Base-by-base conservation (phyloP, 30 jellyfish, hydroid and myxozoan species). In the Chironex yamaguchii region DNA sequence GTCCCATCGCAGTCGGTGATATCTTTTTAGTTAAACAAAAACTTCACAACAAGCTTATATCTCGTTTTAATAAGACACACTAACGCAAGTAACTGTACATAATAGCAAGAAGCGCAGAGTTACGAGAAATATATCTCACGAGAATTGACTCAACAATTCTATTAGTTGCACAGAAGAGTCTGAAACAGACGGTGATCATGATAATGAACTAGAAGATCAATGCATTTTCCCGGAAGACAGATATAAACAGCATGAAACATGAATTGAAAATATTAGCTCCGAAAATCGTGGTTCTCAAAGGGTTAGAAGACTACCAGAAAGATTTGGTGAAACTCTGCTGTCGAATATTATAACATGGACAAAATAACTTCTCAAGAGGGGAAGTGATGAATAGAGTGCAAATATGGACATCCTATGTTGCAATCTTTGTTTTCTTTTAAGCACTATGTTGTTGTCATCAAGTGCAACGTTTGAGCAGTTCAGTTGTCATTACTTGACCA, bases 31-130 rank as follows among this genome's bases (percentile, higher is more conserved):
- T 73, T 17, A 73, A 49, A 48, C 86, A 73, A 66, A 3, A 28
- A 66, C 79, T 52, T 11, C 79, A 26, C 6, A 66, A 68, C 31
- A 68, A 68, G 82, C 28, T 68, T 23, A 2, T 65, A n/a, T 27
- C 82, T 9, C 12, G 82, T n/a, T 68, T 72, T 32, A 34, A 34
- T 49, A 72, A 34, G 25, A 70, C 77, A 29, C 84, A 70, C 20
- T 70, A 36, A 73, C 86, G 50, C 86, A 73, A 73, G 79, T 35
- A 49, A 73, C 79, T 36, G 84, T 75, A 12, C 22, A 66, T n/a
- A 66, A 66, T 28, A 27, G 65, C 65, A 52, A 66, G 65, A 66
- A 66, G 23, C 86, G 51, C 79, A 22, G 86, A 73, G 79, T 29
- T 24, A 73, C 86, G 26, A 73, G 79, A 49, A 73, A 73, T 49